Conservation (phyloP, 2,797 vertebrate species). For the Pseudochirops cupreus region DNA sequence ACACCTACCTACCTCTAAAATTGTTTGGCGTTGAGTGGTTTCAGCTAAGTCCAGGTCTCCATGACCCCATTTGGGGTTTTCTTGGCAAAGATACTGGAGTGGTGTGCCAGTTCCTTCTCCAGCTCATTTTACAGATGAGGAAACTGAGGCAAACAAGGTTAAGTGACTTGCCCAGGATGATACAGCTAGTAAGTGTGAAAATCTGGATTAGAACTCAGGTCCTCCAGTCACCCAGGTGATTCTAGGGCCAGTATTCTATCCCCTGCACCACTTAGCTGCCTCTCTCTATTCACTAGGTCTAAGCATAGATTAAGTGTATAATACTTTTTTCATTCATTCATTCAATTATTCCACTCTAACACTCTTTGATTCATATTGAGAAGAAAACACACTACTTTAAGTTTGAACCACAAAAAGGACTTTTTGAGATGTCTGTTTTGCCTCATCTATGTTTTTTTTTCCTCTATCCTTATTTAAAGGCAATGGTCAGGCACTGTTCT, state of each 20-base stretch:
- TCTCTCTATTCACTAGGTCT: neutral
- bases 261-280: neutral
- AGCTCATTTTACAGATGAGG: neutral
- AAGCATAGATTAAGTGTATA: neutral
- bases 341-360: neutral
- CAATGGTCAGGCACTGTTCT: neutral
- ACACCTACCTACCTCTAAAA: too few relatives aligned
- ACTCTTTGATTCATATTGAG: neutral
- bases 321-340: neutral
- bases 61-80: too few relatives aligned
- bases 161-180: neutral
- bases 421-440: slow-evolving; percentile 12
- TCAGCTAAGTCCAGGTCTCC: too few relatives aligned
- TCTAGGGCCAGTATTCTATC: neutral
- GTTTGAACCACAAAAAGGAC: slow-evolving; percentile 8
- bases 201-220: neutral
- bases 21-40: too few relatives aligned
- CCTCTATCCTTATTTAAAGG: slow-evolving; percentile 19
- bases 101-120: neutral
- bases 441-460: neutral
- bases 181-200: neutral
- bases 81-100: too few relatives aligned
- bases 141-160: neutral
- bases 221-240: neutral
- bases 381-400: neutral